These are phyloP conservation scores for Rhopalosiphum nymphaeae DNA, from an alignment of 2,888 invertebrate genomes.

Conservation along the genomic window DNA sequence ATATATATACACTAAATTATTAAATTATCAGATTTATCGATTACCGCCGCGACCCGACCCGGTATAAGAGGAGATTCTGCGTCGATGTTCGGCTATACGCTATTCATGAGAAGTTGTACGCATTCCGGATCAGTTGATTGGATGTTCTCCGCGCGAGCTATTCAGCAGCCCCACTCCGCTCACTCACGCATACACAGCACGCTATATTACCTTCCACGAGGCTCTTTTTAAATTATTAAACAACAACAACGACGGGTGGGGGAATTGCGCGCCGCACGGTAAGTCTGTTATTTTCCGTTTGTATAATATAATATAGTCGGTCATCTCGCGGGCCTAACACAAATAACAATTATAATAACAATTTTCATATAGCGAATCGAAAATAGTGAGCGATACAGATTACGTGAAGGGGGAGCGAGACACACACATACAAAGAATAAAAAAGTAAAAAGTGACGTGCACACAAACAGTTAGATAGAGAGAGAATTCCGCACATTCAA, in stretches of 20 bases:
- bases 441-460: neutral
- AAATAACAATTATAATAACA: neutral
- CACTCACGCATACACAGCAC: neutral
- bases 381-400: neutral
- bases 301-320: neutral
- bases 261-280: neutral
- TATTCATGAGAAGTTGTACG: constrained; percentile 61
- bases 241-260: neutral
- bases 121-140: constrained; percentile 61
- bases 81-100: constrained; percentile 45
- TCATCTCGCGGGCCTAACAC: neutral
- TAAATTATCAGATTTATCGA: constrained; percentile 65
- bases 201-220: constrained; percentile 18
- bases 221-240: constrained; percentile 53
- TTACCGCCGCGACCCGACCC: constrained; percentile 35
- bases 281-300: constrained; percentile 27
- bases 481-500: neutral
- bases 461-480: neutral
- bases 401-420: neutral
- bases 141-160: constrained; percentile 26
- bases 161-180: neutral
- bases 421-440: neutral
- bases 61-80: constrained; percentile 31
- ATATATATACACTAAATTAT: constrained; percentile 44
- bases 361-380: constrained; percentile 15